Percentiles rank a stretch among this genome's conserved stretches.
phyloP scores from a whole-genome alignment of 1,140 invertebrate species.

The Drosophila prosaltans region DNA sequence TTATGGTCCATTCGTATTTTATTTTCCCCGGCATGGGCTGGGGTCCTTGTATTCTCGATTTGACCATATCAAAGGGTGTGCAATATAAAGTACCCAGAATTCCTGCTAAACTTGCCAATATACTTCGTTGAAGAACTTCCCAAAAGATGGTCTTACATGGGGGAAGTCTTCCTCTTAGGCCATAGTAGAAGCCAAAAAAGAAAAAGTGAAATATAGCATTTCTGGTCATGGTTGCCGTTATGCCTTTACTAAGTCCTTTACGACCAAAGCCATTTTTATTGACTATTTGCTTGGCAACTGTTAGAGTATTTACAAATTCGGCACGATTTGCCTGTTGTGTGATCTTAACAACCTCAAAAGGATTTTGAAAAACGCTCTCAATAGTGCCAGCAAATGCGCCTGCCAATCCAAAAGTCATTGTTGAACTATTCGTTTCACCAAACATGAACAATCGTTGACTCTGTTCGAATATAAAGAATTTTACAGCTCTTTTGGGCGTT shows the following conservation, averaged over 20 bases:
- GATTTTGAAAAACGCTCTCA: conserved; percentile 94
- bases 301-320: conserved; percentile 88
- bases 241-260: conserved; percentile 91
- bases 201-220: conserved; percentile 95
- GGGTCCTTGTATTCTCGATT: conserved; percentile 96
- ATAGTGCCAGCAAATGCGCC: conserved; percentile 92
- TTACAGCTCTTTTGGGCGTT: conserved; percentile 95
- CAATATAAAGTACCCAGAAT: conserved; percentile 91
- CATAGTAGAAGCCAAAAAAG: conserved; percentile 96
- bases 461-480: conserved; percentile 96
- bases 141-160: conserved; percentile 85
- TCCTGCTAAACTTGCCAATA: conserved; percentile 92
- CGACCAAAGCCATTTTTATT: conserved; percentile 88
- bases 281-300: conserved; percentile 91
- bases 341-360: conserved; percentile 97
- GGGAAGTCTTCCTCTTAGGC: conserved; percentile 89
- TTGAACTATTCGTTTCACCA: conserved; percentile 87
- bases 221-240: conserved; percentile 91
- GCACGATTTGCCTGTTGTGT: conserved; percentile 88
- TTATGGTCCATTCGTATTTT: conserved; percentile 90
- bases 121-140: conserved; percentile 88
- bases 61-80: conserved; percentile 97
- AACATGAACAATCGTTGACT: conserved; percentile 93
- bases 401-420: conserved; percentile 91
- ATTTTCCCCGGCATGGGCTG: conserved; percentile 89